Evolutionary conservation across 2,797 vertebrate genomes (phyloP).

Genomic region (Gobio occitaniae): DNA sequence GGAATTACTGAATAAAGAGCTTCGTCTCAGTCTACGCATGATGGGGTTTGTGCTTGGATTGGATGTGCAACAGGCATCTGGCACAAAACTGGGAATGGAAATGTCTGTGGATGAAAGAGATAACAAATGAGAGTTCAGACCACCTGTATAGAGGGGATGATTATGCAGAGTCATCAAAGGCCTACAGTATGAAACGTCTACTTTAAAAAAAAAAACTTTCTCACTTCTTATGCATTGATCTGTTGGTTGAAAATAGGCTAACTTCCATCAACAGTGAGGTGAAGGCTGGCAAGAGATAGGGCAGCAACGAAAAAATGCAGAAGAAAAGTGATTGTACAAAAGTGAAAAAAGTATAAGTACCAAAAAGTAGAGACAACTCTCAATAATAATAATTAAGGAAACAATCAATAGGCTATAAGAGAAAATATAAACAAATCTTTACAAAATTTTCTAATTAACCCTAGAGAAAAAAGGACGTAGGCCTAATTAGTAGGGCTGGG

Average conservation of each 20-base stretch:
- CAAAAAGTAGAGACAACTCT: too few relatives aligned
- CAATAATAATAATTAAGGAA: too few relatives aligned
- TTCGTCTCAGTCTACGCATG: conserved; percentile 6
- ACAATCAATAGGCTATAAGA: too few relatives aligned
- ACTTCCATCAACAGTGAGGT: too few relatives aligned
- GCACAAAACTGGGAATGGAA: background rate
- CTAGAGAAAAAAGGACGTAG: too few relatives aligned
- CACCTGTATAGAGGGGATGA: background rate
- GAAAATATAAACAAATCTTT: too few relatives aligned
- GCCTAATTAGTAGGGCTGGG: too few relatives aligned
- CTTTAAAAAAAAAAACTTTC: background rate
- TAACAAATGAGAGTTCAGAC: background rate
- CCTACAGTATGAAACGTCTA: background rate
- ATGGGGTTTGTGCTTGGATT: background rate
- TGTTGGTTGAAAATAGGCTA: background rate
- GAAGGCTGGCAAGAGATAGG: too few relatives aligned
- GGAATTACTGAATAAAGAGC: background rate
- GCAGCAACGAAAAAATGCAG: too few relatives aligned
- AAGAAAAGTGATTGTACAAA: too few relatives aligned
- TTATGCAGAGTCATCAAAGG: background rate
- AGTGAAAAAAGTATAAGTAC: too few relatives aligned
- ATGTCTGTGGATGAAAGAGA: background rate
- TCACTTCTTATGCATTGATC: background rate
- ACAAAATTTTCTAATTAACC: too few relatives aligned
- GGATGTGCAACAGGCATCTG: background rate